Evolutionary conservation across 2,888 invertebrate genomes (phyloP).

Genomic region (Cetonia aurata): DNA sequence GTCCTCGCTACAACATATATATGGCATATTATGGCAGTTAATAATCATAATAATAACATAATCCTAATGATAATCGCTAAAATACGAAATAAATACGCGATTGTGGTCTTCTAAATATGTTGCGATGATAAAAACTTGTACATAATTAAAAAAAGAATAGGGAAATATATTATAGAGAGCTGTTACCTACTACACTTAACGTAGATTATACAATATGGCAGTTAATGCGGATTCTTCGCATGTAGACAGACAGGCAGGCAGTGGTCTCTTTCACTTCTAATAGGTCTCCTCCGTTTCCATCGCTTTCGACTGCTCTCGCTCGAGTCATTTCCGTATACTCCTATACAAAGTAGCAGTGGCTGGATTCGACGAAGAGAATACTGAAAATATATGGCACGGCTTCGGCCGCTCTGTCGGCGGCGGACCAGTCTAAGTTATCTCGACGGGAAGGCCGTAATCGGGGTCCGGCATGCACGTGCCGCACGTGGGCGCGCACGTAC

Average conservation of each 20-base stretch:
- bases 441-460: conserved; percentile 61
- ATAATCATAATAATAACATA: neutral
- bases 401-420: neutral
- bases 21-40: conserved; percentile 2
- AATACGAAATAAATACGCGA: conserved; percentile 19
- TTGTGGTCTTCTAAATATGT: neutral
- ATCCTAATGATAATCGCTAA: neutral
- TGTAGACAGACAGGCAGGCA: too few species aligned
- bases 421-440: conserved; percentile 58
- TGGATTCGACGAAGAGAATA: conserved; percentile 25
- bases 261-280: too few species aligned
- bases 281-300: too few species aligned
- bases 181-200: too few species aligned
- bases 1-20: too few species aligned
- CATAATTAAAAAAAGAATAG: too few species aligned
- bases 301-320: too few species aligned
- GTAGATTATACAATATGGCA: too few species aligned
- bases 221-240: too few species aligned
- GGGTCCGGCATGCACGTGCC: conserved; percentile 71
- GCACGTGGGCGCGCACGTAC: conserved; percentile 82
- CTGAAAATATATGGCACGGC: conserved; percentile 20
- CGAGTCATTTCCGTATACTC: too few species aligned
- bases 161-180: too few species aligned
- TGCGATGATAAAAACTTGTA: neutral
- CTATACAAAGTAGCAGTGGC: too few species aligned